These are phyloP conservation scores for Notarius lentiginosus DNA, from an alignment of 2,113 vertebrate species.

Conservation along the genomic window DNA sequence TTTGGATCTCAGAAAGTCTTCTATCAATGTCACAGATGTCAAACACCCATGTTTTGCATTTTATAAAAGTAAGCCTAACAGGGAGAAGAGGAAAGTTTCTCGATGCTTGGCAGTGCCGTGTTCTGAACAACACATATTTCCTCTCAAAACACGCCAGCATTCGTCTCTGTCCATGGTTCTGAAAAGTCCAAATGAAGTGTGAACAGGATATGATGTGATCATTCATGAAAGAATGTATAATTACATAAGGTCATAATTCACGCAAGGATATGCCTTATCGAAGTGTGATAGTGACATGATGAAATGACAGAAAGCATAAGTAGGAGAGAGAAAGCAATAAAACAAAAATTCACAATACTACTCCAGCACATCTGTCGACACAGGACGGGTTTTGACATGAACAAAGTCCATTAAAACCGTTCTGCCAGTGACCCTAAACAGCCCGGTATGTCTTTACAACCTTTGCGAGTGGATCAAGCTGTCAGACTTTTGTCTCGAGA, in stretches of 20 bases:
- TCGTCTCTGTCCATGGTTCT: neutral
- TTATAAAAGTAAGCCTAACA: neutral
- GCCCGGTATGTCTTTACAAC: neutral
- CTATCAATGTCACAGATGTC: neutral
- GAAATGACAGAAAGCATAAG: constrained; percentile 12
- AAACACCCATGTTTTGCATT: neutral
- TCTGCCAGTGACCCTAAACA: neutral
- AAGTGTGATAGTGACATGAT: constrained; percentile 55
- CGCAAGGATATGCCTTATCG: constrained; percentile 53
- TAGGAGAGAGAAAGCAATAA: too few relatives aligned
- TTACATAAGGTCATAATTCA: constrained; percentile 57
- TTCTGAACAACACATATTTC: neutral
- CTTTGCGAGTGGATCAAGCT: constrained; percentile 35
- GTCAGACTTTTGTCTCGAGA: constrained; percentile 24
- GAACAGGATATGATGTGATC: neutral
- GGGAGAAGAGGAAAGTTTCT: neutral
- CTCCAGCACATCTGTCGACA: neutral
- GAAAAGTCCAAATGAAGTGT: neutral
- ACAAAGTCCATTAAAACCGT: constrained; percentile 5
- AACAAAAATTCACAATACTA: neutral
- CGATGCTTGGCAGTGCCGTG: neutral
- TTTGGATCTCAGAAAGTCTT: neutral
- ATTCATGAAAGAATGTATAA: constrained; percentile 53
- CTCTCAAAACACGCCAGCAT: neutral
- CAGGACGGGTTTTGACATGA: neutral